phyloP scores from a whole-genome alignment of 1,140 invertebrate species.

The Drosophila sechellia region DNA sequence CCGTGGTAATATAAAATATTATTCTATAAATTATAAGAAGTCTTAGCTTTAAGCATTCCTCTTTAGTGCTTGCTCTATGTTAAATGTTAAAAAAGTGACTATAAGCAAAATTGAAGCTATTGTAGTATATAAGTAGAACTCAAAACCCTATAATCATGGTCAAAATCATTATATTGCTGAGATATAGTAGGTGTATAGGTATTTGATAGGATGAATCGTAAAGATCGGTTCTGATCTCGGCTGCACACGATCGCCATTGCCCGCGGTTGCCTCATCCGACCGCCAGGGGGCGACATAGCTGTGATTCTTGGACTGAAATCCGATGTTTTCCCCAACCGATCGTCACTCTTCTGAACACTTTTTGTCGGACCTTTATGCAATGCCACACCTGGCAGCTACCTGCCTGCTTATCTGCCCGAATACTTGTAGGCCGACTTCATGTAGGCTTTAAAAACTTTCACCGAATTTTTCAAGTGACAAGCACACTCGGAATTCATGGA shows the following conservation, averaged over 20 bases:
- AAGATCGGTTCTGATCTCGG: conserved; percentile 7
- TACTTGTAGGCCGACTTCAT: conserved; percentile 36
- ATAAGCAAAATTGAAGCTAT: too few relatives aligned
- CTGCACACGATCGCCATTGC: background rate
- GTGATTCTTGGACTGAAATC: background rate
- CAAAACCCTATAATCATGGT: too few relatives aligned
- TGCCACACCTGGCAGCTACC: conserved; percentile 19
- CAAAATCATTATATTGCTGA: too few relatives aligned
- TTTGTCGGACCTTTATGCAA: conserved; percentile 23
- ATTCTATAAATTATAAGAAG: too few relatives aligned
- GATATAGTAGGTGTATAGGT: too few relatives aligned
- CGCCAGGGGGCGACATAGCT: background rate
- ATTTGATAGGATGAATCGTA: too few relatives aligned
- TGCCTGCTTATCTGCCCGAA: conserved; percentile 8
- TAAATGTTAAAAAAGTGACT: too few relatives aligned
- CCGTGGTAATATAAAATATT: too few relatives aligned
- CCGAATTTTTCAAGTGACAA: conserved; percentile 40
- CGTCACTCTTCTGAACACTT: background rate
- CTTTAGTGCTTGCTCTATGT: too few relatives aligned
- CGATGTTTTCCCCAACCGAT: background rate
- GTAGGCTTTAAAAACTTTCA: conserved; percentile 49
- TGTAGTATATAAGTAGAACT: too few relatives aligned
- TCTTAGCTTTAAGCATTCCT: too few relatives aligned
- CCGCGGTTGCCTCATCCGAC: background rate
- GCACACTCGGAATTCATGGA: conserved; percentile 46